phyloP scores from a whole-genome alignment of 2,113 vertebrate genomes.

The Rhombomys opimus region DNA sequence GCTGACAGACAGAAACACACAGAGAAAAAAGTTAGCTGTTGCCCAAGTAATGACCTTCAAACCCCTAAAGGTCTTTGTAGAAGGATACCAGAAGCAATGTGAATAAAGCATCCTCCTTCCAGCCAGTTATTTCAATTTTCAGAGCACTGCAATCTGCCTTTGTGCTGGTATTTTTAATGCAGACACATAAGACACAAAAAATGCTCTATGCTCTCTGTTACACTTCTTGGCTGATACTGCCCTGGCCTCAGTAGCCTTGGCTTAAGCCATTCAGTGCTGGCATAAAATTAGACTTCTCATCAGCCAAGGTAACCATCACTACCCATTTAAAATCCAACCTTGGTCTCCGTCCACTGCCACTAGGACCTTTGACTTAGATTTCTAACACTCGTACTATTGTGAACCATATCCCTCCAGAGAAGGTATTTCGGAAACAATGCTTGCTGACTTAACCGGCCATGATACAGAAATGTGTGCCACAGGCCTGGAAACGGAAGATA shows the following conservation, averaged over 20 bases:
- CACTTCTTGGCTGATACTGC: background rate
- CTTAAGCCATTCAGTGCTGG: background rate
- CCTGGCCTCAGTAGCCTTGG: background rate
- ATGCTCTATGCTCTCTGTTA: background rate
- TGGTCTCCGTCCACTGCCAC: conserved; percentile 72
- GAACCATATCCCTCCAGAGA: conserved; percentile 81
- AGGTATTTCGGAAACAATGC: conserved; percentile 69
- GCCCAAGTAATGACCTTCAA: background rate
- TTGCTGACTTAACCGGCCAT: conserved; percentile 75
- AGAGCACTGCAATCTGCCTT: background rate
- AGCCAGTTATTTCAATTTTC: background rate
- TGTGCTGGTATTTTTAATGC: background rate
- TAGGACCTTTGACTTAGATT: conserved; percentile 77
- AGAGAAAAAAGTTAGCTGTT: background rate
- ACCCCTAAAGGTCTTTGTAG: background rate
- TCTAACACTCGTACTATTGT: conserved; percentile 81
- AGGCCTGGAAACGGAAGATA: conserved; percentile 79
- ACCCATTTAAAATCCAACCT: conserved; percentile 56
- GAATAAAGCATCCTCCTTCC: background rate
- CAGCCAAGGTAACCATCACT: background rate
- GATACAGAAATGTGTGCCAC: conserved; percentile 74
- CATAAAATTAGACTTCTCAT: conserved; percentile 34
- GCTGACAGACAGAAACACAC: background rate
- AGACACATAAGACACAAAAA: background rate
- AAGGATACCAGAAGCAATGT: fast-evolving